Percentiles rank a stretch among this genome's conserved stretches.
phyloP scores from a whole-genome alignment of 2,888 invertebrate species.

The Chaetogeoica ovagalla region DNA sequence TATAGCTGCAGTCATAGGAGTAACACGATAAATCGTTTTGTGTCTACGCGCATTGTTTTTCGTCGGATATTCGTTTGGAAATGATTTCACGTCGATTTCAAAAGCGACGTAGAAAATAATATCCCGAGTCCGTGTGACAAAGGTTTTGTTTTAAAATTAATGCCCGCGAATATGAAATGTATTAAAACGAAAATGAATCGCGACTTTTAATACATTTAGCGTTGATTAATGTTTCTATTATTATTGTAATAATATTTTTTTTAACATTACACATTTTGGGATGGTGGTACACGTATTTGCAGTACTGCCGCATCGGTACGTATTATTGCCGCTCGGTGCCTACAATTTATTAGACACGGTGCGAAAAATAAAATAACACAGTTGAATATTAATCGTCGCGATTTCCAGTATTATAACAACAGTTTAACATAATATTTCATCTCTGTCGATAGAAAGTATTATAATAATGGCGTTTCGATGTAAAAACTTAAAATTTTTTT shows the following conservation, averaged over 20 bases:
- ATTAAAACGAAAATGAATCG: constrained; percentile 29
- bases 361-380: background rate
- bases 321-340: background rate
- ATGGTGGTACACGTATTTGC: background rate
- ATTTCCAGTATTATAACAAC: background rate
- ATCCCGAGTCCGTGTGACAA: no score
- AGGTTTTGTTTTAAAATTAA: constrained; percentile 19
- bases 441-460: background rate
- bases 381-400: background rate
- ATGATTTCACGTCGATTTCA: background rate
- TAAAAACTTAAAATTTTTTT: background rate
- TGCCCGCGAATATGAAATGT: background rate
- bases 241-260: constrained; percentile 35
- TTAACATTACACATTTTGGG: background rate
- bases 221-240: constrained; percentile 21
- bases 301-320: constrained; percentile 9
- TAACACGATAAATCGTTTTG: background rate
- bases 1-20: no score
- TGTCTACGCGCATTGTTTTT: background rate
- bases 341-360: constrained; percentile 4
- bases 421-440: background rate
- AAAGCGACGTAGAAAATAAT: background rate
- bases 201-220: constrained; percentile 6
- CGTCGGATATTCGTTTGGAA: background rate
- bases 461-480: background rate